Evolutionary conservation across 2,113 vertebrate species (phyloP).

Genomic region (Bubo scandiacus): DNA sequence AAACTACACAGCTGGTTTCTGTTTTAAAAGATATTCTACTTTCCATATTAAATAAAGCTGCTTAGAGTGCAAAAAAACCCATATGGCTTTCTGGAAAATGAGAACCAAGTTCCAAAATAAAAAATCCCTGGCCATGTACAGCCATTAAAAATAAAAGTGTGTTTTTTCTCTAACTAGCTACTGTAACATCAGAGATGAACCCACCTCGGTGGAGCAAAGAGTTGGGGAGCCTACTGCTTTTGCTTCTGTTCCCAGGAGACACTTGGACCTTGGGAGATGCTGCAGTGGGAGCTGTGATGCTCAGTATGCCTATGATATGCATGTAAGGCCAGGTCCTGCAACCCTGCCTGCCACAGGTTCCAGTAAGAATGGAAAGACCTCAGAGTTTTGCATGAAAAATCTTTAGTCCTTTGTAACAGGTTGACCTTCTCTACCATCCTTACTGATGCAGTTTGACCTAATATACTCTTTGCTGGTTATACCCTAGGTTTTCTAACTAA

Average conservation of each 20-base stretch:
- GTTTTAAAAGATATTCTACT: slow-evolving; percentile 68
- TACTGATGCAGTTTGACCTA: background rate
- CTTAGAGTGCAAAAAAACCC: slow-evolving; percentile 44
- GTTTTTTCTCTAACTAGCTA: background rate
- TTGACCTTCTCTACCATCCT: background rate
- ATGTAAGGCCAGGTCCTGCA: background rate
- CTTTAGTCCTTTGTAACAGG: background rate
- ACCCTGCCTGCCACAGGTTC: background rate
- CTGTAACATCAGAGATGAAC: background rate
- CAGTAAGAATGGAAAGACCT: background rate
- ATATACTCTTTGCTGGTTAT: background rate
- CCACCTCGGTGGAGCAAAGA: background rate
- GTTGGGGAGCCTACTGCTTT: background rate
- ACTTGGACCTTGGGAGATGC: background rate
- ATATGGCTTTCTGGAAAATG: slow-evolving; percentile 25
- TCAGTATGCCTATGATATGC: background rate
- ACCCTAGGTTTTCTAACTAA: background rate
- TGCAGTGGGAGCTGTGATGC: background rate
- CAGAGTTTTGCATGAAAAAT: background rate
- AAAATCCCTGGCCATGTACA: background rate
- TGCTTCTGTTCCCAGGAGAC: background rate
- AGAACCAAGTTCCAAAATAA: slow-evolving; percentile 12
- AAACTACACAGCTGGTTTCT: slow-evolving; percentile 67
- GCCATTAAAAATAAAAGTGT: slow-evolving; percentile 25
- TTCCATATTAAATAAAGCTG: slow-evolving; percentile 64